phyloP scores from a whole-genome alignment of 2,113 vertebrate species.

The Otocyon megalotis region DNA sequence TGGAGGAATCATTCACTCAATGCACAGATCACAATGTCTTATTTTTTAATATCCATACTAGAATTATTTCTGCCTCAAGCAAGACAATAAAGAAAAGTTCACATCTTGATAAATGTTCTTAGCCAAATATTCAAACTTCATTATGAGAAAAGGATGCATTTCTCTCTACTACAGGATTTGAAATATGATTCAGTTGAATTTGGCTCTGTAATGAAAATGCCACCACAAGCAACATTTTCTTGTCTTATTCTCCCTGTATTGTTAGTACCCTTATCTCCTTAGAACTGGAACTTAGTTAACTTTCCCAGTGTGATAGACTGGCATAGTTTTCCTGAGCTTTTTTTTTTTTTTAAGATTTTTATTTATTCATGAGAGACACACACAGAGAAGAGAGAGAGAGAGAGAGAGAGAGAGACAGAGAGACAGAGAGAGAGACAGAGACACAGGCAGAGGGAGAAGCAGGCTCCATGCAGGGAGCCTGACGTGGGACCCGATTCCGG shows the following conservation, averaged over 20 bases:
- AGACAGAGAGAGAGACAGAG: too few species aligned
- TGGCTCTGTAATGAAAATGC: not conserved
- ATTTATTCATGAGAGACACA: too few species aligned
- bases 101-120: conserved; percentile 24
- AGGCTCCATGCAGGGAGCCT: too few species aligned
- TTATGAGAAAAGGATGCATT: not conserved
- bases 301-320: not conserved
- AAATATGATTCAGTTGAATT: conserved; percentile 33
- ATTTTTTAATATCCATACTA: not conserved
- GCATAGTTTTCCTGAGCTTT: not conserved
- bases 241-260: not conserved
- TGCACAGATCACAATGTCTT: not conserved
- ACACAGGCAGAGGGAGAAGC: too few species aligned
- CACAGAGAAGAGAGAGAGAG: too few species aligned
- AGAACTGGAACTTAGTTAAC: not conserved
- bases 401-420: too few species aligned
- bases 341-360: not conserved
- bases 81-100: not conserved
- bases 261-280: not conserved
- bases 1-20: not conserved
- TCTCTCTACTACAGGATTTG: not conserved
- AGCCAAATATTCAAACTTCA: not conserved
- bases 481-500: too few species aligned
- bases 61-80: not conserved
- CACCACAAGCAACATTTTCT: not conserved